Evolutionary conservation across 2,113 vertebrate species (phyloP), one percentile per base, ranked within the genome.

Genomic region (Thamnaconus septentrionalis): DNA sequence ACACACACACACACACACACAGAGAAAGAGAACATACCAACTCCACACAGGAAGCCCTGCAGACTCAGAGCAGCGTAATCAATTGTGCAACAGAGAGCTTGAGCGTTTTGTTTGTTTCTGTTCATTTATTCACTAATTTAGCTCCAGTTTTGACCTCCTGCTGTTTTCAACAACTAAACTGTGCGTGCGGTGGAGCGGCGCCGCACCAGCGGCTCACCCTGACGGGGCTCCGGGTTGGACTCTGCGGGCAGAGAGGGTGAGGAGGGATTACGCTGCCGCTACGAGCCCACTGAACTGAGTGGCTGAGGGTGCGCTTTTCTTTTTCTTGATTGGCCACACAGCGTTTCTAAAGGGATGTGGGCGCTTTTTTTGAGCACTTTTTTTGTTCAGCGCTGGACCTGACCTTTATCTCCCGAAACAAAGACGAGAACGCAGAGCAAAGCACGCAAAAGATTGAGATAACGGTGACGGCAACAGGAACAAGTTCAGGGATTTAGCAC

Each of bases 311-410:
- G 80, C 85, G 75, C 60, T 87, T 83, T 80, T 31, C 18, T 31
- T 31, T 31, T 61, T 87, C 81, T 80, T 71, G 87, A 90, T 64
- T 76, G 83, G 78, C 73, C 83, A 86, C 79, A 57, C 86, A 86
- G 86, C 89, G 77, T 75, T 88, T 85, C 69, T 63, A 77, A 71
- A 79, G 77, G 78, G 73, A 72, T 47, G 56, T 58, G 66, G 47
- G 51, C 39, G 73, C 69, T 76, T 80, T 45, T 31, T n/a, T 75
- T 49, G 47, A 73, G 75, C 62, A 57, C 66, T 58, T 73, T 31
- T 31, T 31, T 72, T 81, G 75, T 82, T 79, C 7, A 55, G 11
- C 56, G 48, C 61, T 61, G 66, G 72, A 73, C 61, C 59, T 53
- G 43, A 53, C 57, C 43, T 75, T 75, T 71, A 61, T 64, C 43